These are phyloP conservation scores for Pseudopipra pipra DNA, from an alignment of 2,113 vertebrate genomes.

Conservation along the genomic window DNA sequence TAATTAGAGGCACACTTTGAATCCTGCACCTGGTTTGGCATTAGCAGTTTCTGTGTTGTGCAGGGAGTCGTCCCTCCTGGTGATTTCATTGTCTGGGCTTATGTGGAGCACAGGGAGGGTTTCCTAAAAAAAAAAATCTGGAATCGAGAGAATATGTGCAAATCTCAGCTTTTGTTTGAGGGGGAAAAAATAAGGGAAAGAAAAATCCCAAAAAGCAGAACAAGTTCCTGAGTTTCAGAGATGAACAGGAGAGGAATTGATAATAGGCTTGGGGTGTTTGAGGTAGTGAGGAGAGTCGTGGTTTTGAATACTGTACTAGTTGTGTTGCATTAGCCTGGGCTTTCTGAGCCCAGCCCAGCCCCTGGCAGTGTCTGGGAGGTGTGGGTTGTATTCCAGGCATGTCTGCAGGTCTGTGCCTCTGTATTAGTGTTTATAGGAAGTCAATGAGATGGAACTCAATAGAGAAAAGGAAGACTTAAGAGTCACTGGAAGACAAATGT, in stretches of 20 bases:
- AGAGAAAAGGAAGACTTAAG: slow-evolving; percentile 63
- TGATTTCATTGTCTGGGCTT: slow-evolving; percentile 12
- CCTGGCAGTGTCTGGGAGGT: not conserved
- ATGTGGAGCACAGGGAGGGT: not conserved
- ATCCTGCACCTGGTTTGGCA: not conserved
- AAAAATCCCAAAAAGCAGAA: not conserved
- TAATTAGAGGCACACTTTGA: slow-evolving; percentile 64
- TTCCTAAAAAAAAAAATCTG: not conserved
- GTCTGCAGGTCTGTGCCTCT: slow-evolving; percentile 51
- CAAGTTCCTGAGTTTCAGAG: not conserved
- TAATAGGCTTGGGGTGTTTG: not conserved
- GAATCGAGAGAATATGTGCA: not conserved
- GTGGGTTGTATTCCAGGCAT: slow-evolving; percentile 64
- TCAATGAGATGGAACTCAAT: slow-evolving; percentile 74
- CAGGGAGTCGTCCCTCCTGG: not conserved
- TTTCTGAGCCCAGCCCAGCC: not conserved
- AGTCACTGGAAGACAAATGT: slow-evolving; percentile 72
- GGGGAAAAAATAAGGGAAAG: not conserved
- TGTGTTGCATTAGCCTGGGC: not conserved
- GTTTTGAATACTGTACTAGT: not conserved
- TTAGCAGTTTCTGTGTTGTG: slow-evolving; percentile 4
- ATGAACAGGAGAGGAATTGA: not conserved
- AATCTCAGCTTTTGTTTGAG: not conserved
- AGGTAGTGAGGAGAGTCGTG: accelerated
- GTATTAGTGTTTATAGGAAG: slow-evolving; percentile 74